Conservation (phyloP, 2,888 invertebrate species). For the Andrena bicolor region DNA sequence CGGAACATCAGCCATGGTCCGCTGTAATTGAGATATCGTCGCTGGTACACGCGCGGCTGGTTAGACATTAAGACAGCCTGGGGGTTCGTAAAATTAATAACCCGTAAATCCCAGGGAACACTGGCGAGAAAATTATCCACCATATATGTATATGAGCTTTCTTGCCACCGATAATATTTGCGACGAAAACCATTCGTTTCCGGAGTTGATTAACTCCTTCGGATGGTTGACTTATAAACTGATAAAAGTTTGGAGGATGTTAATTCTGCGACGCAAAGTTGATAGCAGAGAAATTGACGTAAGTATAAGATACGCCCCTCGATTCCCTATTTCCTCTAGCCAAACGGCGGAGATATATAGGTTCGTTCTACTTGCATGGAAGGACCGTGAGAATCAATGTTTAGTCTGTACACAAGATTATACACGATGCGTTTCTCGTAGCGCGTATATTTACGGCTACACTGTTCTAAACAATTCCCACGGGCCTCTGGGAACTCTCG, state of each 20-base stretch:
- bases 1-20: conserved; percentile 49
- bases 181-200: too few relatives aligned
- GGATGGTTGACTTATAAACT: too few relatives aligned
- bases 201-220: too few relatives aligned
- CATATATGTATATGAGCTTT: conserved; percentile 32
- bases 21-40: conserved; percentile 72
- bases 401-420: conserved; percentile 60
- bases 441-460: conserved; percentile 59
- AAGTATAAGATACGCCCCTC: neutral
- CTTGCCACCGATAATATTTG: conserved; percentile 20
- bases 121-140: conserved; percentile 74
- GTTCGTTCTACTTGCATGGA: conserved; percentile 40
- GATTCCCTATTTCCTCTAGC: neutral
- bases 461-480: conserved; percentile 66
- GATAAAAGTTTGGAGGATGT: neutral
- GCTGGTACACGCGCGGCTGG: conserved; percentile 61
- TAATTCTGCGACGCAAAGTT: neutral
- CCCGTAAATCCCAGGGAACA: conserved; percentile 76
- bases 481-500: conserved; percentile 51
- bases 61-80: conserved; percentile 39
- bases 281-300: neutral
- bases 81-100: conserved; percentile 79
- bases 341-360: conserved; percentile 24
- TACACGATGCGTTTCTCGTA: conserved; percentile 40
- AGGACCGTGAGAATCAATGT: conserved; percentile 64